Conservation (phyloP, 2,113 vertebrate species). For the Osmerus mordax region DNA sequence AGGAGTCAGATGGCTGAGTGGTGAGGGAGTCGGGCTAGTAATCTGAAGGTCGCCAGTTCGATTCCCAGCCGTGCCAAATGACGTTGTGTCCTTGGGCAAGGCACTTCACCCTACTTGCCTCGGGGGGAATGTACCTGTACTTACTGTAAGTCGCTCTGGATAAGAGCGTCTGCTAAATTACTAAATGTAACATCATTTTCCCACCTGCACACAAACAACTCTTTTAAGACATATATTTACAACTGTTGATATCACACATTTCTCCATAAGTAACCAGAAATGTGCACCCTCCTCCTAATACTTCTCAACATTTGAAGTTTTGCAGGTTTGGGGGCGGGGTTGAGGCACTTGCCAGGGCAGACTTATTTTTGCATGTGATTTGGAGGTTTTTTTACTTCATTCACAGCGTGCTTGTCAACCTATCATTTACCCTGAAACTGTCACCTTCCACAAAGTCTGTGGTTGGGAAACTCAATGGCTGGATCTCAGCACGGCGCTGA, state of each 20-base stretch:
- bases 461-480: constrained; percentile 33
- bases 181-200: no score
- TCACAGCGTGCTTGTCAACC: constrained; percentile 26
- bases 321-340: constrained; percentile 22
- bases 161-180: no score
- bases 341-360: not conserved
- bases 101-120: no score
- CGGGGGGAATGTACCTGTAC: no score
- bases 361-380: constrained; percentile 41
- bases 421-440: constrained; percentile 43
- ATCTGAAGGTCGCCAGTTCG: no score
- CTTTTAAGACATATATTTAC: not conserved
- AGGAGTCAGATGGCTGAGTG: no score
- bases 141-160: no score
- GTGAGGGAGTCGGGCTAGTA: no score
- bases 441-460: constrained; percentile 30
- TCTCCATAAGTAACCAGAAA: no score
- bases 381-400: constrained; percentile 38
- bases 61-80: no score
- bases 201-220: not conserved
- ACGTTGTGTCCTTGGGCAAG: no score
- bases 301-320: constrained; percentile 18
- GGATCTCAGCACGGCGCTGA: constrained; percentile 37
- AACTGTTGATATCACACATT: constrained; percentile 1
- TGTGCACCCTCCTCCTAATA: not conserved